Conservation (phyloP, 2,888 invertebrate species). For the Drosophila paranaensis region DNA sequence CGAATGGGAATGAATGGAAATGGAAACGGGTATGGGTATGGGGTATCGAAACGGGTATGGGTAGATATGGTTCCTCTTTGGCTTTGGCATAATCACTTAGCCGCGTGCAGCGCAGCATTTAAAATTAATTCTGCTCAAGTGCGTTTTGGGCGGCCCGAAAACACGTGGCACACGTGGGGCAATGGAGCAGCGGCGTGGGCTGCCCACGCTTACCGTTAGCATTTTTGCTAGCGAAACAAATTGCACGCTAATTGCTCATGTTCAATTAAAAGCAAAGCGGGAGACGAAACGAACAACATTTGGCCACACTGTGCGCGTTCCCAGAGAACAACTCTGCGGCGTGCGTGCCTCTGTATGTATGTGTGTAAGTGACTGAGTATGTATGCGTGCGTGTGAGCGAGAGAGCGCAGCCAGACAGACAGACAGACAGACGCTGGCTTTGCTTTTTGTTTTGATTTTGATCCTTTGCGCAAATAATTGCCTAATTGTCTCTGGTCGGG, state of each 20-base stretch:
- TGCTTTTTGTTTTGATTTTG: constrained; percentile 78
- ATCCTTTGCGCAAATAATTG: constrained; percentile 82
- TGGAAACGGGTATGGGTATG: constrained; percentile 5
- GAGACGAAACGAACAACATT: constrained; percentile 32
- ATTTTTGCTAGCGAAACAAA: constrained; percentile 74
- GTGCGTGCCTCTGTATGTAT: neutral
- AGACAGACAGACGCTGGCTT: constrained; percentile 40
- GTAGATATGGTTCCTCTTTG: constrained; percentile 25
- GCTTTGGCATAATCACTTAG: constrained; percentile 78
- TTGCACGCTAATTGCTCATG: constrained; percentile 82
- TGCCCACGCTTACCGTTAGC: constrained; percentile 59
- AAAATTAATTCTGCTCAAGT: constrained; percentile 83
- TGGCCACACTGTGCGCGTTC: constrained; percentile 53
- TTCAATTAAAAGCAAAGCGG: constrained; percentile 75
- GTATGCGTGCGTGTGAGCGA: neutral
- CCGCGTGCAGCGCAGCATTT: constrained; percentile 76
- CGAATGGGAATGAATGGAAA: constrained; percentile 8
- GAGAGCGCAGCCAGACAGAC: constrained; percentile 32
- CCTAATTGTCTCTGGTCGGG: constrained; percentile 78
- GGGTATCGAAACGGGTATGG: neutral
- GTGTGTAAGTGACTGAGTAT: neutral
- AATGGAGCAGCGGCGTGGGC: neutral
- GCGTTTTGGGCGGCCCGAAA: constrained; percentile 66
- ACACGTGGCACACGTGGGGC: constrained; percentile 61
- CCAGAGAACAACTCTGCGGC: constrained; percentile 20